These are phyloP conservation scores for Hafferia zeledoni DNA, from an alignment of 2,797 vertebrate species.

Conservation along the genomic window DNA sequence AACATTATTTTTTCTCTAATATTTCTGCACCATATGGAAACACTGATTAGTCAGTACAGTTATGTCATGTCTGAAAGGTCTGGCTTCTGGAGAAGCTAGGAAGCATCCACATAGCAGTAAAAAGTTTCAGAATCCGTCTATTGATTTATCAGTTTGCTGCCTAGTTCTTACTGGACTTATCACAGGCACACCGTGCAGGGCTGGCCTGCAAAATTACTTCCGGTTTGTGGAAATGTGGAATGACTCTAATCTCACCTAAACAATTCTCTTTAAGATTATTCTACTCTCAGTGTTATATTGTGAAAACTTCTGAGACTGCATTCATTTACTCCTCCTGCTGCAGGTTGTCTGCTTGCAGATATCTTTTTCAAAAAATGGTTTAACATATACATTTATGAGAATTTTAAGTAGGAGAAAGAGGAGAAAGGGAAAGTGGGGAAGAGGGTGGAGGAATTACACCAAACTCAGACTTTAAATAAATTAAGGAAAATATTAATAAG, in stretches of 20 bases:
- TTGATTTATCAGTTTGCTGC: neutral
- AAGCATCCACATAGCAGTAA: neutral
- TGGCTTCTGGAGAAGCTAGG: slow-evolving; percentile 15
- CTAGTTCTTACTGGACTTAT: neutral
- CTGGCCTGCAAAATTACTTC: neutral
- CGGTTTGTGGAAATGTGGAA: neutral
- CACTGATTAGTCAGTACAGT: slow-evolving; percentile 1
- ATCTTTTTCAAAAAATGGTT: neutral
- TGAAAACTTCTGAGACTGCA: neutral
- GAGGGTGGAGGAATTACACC: neutral
- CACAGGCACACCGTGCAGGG: neutral
- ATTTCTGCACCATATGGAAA: slow-evolving; percentile 19
- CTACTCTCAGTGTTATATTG: neutral
- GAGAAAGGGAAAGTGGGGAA: fast-evolving
- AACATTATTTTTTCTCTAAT: neutral
- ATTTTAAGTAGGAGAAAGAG: neutral
- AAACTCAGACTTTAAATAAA: neutral
- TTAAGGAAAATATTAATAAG: neutral
- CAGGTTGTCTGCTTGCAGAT: neutral
- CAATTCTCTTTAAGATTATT: neutral
- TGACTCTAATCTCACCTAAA: neutral
- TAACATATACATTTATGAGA: neutral
- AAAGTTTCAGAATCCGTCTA: neutral
- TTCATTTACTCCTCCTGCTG: neutral
- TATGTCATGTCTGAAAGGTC: slow-evolving; percentile 12